A percentile compares a stretch with the other conserved stretches of the same genome.
Conservation (phyloP, 2,113 vertebrate species). For the Gavialis gangeticus region DNA sequence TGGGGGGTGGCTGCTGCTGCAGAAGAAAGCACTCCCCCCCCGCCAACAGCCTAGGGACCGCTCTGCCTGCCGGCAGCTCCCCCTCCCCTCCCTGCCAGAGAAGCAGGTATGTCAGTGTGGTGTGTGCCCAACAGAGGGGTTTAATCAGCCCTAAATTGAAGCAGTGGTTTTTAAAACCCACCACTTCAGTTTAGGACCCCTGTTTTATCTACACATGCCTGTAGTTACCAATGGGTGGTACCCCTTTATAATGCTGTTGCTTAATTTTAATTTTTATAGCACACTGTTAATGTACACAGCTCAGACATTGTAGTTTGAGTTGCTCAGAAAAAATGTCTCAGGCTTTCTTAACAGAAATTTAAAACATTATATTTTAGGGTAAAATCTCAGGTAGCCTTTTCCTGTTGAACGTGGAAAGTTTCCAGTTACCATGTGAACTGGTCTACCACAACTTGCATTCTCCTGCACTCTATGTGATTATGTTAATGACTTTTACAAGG, state of each 20-base stretch:
- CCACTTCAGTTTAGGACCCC: no score
- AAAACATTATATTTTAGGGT: background rate
- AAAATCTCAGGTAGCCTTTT: background rate
- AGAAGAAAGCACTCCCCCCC: no score
- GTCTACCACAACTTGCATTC: background rate
- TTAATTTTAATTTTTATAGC: constrained; percentile 13
- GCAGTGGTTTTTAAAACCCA: no score
- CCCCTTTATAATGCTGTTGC: background rate
- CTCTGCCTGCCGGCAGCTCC: no score
- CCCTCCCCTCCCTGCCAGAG: no score
- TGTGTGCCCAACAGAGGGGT: no score
- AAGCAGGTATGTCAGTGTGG: no score
- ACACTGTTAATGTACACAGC: background rate
- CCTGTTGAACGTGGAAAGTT: background rate
- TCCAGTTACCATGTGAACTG: background rate
- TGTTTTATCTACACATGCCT: no score
- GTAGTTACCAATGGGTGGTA: background rate
- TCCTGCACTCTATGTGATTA: background rate
- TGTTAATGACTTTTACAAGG: background rate
- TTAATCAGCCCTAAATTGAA: no score
- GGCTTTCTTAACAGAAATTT: background rate
- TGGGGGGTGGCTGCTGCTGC: no score
- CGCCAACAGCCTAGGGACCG: no score
- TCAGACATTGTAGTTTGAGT: constrained; percentile 33
- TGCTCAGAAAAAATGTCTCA: background rate